phyloP scores from a whole-genome alignment of 1,140 invertebrate species.

The Trichonephila clavipes region DNA sequence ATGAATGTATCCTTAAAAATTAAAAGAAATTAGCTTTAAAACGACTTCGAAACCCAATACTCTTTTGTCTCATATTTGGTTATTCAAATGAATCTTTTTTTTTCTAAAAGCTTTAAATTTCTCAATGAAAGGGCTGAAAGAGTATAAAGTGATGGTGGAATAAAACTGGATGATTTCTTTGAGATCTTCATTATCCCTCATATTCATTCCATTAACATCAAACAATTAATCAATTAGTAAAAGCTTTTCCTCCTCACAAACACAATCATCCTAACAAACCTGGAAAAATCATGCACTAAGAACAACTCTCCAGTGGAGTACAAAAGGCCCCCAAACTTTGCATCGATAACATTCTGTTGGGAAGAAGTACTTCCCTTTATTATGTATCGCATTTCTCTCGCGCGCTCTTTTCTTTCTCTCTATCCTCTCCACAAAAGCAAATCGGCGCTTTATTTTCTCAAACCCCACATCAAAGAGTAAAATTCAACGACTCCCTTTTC shows the following conservation, averaged over 20 bases:
- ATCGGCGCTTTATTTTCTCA: background rate
- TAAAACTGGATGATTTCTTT: background rate
- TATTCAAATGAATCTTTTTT: background rate
- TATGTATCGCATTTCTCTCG: background rate
- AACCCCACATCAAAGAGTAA: conserved; percentile 31
- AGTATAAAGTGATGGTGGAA: background rate
- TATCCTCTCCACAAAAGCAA: background rate
- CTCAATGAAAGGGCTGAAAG: background rate
- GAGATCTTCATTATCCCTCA: background rate
- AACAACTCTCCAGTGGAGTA: background rate
- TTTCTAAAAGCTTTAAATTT: background rate
- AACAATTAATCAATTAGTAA: conserved; percentile 32
- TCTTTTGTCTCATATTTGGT: too few species aligned
- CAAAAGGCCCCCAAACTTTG: background rate
- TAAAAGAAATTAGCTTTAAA: background rate
- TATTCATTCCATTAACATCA: conserved; percentile 5
- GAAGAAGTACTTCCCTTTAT: conserved; percentile 25
- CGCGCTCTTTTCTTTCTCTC: background rate
- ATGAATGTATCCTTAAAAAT: background rate
- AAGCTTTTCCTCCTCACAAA: background rate
- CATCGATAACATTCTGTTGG: background rate
- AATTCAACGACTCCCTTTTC: conserved; percentile 34
- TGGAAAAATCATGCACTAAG: background rate
- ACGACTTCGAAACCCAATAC: too few species aligned
- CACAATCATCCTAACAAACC: background rate